Percentiles rank a stretch among this genome's conserved stretches.
These are phyloP conservation scores for Smittia sp. DNA, from an alignment of 2,888 invertebrate species.

Conservation along the genomic window DNA sequence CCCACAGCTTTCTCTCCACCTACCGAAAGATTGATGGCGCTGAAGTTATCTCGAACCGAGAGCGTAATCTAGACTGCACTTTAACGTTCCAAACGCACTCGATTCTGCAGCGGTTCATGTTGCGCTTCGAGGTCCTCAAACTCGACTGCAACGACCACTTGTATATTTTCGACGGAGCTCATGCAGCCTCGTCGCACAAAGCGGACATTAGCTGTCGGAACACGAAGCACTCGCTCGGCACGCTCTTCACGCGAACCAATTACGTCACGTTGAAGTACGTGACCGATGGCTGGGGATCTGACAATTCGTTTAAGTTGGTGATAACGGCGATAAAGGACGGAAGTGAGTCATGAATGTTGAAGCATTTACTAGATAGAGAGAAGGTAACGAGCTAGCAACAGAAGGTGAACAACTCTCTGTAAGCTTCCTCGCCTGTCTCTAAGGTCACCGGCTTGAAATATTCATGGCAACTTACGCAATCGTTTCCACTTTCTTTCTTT, in stretches of 20 bases:
- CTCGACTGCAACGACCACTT: conserved; percentile 93
- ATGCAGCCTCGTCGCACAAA: conserved; percentile 71
- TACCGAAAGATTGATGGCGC: conserved; percentile 91
- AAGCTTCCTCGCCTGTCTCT: no score
- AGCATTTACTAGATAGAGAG: no score
- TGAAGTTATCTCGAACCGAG: conserved; percentile 84
- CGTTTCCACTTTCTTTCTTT: conserved; percentile 43
- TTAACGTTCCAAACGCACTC: conserved; percentile 94
- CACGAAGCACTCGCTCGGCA: conserved; percentile 83
- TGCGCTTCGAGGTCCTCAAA: conserved; percentile 86
- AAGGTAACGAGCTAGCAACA: no score
- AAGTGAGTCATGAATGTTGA: conserved; percentile 63
- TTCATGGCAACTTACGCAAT: no score
- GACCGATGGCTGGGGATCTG: conserved; percentile 89
- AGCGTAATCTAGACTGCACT: conserved; percentile 85
- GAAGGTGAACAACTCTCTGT: no score
- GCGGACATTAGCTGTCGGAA: conserved; percentile 88
- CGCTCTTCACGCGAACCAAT: conserved; percentile 79
- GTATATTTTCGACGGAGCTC: conserved; percentile 88
- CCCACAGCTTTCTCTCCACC: conserved; percentile 48
- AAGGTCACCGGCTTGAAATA: no score
- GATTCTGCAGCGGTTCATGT: conserved; percentile 89
- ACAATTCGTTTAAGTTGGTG: conserved; percentile 88
- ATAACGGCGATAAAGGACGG: conserved; percentile 93
- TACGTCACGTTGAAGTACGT: conserved; percentile 81